phyloP scores from a whole-genome alignment of 2,888 invertebrate species.

The Thelaira solivaga region DNA sequence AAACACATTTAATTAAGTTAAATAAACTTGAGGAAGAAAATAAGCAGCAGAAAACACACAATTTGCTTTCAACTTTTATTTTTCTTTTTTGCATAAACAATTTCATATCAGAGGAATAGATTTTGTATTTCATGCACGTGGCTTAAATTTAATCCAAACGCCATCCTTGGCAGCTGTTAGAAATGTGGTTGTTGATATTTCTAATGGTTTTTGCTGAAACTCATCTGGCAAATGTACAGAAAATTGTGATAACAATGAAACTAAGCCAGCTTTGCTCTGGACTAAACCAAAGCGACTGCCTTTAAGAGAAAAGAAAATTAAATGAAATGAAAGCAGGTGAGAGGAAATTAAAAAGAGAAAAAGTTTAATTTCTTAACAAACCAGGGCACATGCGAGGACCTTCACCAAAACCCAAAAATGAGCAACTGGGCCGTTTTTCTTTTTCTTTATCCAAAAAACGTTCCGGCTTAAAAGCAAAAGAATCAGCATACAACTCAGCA shows the following conservation, averaged over 20 bases:
- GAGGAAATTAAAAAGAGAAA: not conserved
- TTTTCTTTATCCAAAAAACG: constrained; percentile 65
- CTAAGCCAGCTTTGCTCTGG: constrained; percentile 70
- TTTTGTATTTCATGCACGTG: constrained; percentile 27
- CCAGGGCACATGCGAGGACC: constrained; percentile 72
- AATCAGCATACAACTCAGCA: constrained; percentile 64
- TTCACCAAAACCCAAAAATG: constrained; percentile 70
- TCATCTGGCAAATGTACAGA: constrained; percentile 60
- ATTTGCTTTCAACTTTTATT: too few relatives aligned
- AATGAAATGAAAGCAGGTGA: not conserved
- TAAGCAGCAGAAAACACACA: too few relatives aligned
- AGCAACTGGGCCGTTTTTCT: constrained; percentile 60
- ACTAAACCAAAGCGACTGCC: constrained; percentile 69
- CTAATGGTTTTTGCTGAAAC: constrained; percentile 25
- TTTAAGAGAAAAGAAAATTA: constrained; percentile 22
- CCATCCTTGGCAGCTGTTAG: constrained; percentile 67
- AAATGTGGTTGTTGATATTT: constrained; percentile 68
- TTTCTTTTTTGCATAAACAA: too few relatives aligned
- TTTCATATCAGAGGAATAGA: not conserved
- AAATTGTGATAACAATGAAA: constrained; percentile 65
- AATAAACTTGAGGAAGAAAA: too few relatives aligned
- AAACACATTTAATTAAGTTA: too few relatives aligned
- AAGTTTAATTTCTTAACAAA: constrained; percentile 37
- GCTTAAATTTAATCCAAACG: constrained; percentile 67
- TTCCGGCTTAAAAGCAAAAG: constrained; percentile 66